A percentile compares a stretch with the other conserved stretches of the same genome.
phyloP scores from a whole-genome alignment of 2,888 invertebrate genomes.

The Cremastinae sp. region DNA sequence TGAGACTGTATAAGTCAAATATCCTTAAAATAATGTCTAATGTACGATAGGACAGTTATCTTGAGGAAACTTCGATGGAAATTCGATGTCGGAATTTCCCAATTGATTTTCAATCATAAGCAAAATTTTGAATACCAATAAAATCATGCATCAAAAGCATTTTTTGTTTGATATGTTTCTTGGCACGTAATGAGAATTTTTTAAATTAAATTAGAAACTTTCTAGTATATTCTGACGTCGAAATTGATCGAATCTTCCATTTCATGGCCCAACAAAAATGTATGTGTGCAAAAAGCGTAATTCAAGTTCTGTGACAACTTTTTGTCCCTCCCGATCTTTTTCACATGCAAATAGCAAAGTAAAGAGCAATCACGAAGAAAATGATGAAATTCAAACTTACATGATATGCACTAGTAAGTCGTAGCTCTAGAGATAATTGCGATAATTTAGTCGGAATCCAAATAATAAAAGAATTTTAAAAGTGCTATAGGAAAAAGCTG shows the following conservation, averaged over 20 bases:
- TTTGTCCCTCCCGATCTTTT: conserved; percentile 1
- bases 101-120: too few species aligned
- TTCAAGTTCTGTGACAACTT: not conserved
- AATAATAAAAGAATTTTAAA: too few species aligned
- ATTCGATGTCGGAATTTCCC: too few species aligned
- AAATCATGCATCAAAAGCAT: too few species aligned
- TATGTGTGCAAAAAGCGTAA: not conserved
- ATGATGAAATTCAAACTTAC: not conserved
- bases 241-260: too few species aligned
- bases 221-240: too few species aligned
- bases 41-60: too few species aligned
- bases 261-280: not conserved
- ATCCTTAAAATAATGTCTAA: not conserved
- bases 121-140: too few species aligned
- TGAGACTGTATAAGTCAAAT: conserved; percentile 5
- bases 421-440: conserved; percentile 1
- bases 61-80: too few species aligned
- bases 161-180: too few species aligned
- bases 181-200: too few species aligned
- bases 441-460: not conserved
- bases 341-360: not conserved
- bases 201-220: too few species aligned
- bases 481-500: not conserved
- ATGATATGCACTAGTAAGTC: not conserved
- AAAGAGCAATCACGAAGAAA: not conserved